Evolutionary conservation across 92 coral and sea anemone genomes (phyloP).

Genomic region (Paragorgia papillata): DNA sequence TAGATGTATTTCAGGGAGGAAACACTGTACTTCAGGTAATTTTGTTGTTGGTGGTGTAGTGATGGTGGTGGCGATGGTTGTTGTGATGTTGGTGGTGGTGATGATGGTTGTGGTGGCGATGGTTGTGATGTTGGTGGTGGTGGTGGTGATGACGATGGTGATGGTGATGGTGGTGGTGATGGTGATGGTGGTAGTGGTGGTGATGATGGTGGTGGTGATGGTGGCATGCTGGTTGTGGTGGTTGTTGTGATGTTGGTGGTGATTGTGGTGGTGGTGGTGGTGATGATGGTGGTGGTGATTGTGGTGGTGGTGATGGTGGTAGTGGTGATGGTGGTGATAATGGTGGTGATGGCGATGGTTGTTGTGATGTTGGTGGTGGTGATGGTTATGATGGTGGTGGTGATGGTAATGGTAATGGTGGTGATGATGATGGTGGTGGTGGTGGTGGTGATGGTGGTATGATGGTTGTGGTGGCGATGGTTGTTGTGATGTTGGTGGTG

Average conservation of each 20-base stretch:
- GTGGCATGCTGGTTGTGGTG: too few relatives aligned
- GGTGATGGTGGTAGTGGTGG: too few relatives aligned
- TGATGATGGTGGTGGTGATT: too few relatives aligned
- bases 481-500: slow-evolving; percentile 5
- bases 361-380: slow-evolving; percentile 43
- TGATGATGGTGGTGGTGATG: not conserved
- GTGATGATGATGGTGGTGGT: too few relatives aligned
- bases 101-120: too few relatives aligned
- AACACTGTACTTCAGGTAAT: slow-evolving; percentile 85
- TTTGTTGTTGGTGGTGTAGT: not conserved
- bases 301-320: not conserved
- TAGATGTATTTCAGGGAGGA: slow-evolving; percentile 87
- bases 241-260: slow-evolving; percentile 42
- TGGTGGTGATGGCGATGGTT: too few relatives aligned
- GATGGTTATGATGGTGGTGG: not conserved
- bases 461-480: too few relatives aligned
- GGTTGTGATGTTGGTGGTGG: too few relatives aligned
- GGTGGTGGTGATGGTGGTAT: too few relatives aligned
- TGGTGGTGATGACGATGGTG: too few relatives aligned
- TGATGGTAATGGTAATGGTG: not conserved
- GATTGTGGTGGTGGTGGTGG: not conserved
- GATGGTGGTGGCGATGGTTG: too few relatives aligned
- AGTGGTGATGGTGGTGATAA: not conserved
- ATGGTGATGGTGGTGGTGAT: not conserved
- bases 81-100: not conserved